Evolutionary conservation across 2,888 invertebrate genomes (phyloP).

Genomic region (Scelioninae gen. 1): DNA sequence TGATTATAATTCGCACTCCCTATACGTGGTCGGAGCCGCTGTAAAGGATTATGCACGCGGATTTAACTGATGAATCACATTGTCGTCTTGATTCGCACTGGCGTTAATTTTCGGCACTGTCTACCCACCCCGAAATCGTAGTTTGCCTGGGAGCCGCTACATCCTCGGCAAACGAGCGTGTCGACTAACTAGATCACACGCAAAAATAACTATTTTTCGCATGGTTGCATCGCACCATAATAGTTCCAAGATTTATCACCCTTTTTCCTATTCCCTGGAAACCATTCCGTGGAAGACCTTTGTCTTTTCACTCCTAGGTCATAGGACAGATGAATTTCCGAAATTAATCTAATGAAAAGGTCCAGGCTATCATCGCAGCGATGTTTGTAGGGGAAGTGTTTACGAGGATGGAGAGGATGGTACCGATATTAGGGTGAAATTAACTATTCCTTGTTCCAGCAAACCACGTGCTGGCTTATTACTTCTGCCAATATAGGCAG

Average conservation of each 20-base stretch:
- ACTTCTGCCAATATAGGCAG: conserved; percentile 81
- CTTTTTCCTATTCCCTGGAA: conserved; percentile 32
- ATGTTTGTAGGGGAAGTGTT: no score
- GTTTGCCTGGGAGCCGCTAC: conserved; percentile 63
- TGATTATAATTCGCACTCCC: conserved; percentile 84
- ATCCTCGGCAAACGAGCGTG: conserved; percentile 59
- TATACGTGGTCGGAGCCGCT: conserved; percentile 75
- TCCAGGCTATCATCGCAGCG: no score
- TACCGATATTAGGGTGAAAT: no score
- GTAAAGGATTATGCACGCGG: conserved; percentile 85
- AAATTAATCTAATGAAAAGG: no score
- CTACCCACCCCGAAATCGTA: conserved; percentile 57
- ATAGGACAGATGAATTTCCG: no score
- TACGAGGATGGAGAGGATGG: no score
- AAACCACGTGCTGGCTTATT: conserved; percentile 81
- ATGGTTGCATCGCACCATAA: conserved; percentile 10
- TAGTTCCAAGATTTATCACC: no score
- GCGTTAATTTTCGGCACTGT: conserved; percentile 82
- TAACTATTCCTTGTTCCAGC: conserved; percentile 79
- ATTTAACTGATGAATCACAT: conserved; percentile 85
- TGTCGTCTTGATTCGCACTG: conserved; percentile 85
- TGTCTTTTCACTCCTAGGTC: no score
- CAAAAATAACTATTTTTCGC: conserved; percentile 62
- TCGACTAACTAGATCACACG: conserved; percentile 65
- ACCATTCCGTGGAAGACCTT: not conserved